Base-by-base conservation (phyloP, 2,797 vertebrate species). In the Phoeniculus purpureus region DNA sequence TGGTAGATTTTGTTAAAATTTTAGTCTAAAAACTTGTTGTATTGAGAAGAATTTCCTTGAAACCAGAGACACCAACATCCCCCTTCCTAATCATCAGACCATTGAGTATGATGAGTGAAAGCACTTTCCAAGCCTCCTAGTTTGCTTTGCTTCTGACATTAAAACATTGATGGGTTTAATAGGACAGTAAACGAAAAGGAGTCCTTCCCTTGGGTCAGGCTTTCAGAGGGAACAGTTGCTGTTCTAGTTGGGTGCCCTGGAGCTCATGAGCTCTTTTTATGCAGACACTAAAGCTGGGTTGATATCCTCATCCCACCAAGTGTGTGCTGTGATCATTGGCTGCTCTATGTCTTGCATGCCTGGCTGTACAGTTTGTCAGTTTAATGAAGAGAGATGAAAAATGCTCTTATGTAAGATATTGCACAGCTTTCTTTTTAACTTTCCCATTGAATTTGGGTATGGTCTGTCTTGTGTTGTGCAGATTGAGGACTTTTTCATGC, bases 51-150 rank as follows among this genome's bases (percentile, higher is more conserved):
- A 66, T 67, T 94, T 67, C 20, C 40, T 81, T 20, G 43, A 90
- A 79, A 95, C 45, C 81, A 90, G 71, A 77, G 72, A 81, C 1
- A 3, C 14, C 82, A 87, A 2, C 40, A 10, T 52, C 27, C 45
- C 11, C 51, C 9, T 16, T 16, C 12, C 27, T 20, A 14, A 20
- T 27, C 27, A 71, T 62, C 52, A 29, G 72, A 26, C 12, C 48
- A 6, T 1, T 18, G 48, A 54, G 12, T 2, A 4, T 0, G 3
- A 5, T 7, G 32, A 80, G 25, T 14, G 12, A 56, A 78, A 81
- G 22, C 32, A 15, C n/a, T 12, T 34, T 34, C 20, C 14, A 8
- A 34, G 13, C n/a, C 23, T 59, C 45, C 27, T 27, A 5, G 6
- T 40, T 76, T 19, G 7, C 60, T 86, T 40, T 84, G 34, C 40